Conservation (phyloP, 2,113 vertebrate genomes). For the Neopipo cinnamomea region DNA sequence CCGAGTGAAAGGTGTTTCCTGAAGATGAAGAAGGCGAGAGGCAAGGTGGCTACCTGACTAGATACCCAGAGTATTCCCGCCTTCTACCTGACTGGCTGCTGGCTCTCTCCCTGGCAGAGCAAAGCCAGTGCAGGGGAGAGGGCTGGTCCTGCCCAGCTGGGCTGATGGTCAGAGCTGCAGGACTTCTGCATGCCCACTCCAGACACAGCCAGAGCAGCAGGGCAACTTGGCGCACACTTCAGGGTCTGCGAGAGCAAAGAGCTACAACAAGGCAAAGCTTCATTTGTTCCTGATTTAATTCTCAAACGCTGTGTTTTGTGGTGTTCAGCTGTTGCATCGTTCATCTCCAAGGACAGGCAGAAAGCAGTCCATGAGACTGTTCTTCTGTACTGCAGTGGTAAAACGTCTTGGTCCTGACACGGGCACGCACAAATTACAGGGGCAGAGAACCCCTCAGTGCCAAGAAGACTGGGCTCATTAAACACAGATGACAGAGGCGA, state of each 20-base stretch:
- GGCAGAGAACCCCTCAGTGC: neutral
- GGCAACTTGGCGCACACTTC: neutral
- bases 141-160: neutral
- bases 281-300: neutral
- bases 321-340: neutral
- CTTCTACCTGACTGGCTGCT: neutral
- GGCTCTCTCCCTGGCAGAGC: neutral
- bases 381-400: neutral
- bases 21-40: neutral
- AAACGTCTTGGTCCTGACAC: neutral
- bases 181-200: neutral
- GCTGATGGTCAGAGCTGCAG: neutral
- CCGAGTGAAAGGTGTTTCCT: neutral
- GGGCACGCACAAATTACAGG: neutral
- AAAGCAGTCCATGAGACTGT: neutral
- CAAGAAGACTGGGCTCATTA: neutral
- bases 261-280: neutral
- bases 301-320: fast-evolving
- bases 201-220: neutral
- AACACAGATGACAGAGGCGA: neutral
- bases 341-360: neutral
- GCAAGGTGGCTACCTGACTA: fast-evolving
- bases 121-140: neutral
- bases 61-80: neutral
- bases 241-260: fast-evolving